These are phyloP conservation scores for Paguma larvata DNA, from an alignment of 2,797 vertebrate genomes.

Conservation along the genomic window DNA sequence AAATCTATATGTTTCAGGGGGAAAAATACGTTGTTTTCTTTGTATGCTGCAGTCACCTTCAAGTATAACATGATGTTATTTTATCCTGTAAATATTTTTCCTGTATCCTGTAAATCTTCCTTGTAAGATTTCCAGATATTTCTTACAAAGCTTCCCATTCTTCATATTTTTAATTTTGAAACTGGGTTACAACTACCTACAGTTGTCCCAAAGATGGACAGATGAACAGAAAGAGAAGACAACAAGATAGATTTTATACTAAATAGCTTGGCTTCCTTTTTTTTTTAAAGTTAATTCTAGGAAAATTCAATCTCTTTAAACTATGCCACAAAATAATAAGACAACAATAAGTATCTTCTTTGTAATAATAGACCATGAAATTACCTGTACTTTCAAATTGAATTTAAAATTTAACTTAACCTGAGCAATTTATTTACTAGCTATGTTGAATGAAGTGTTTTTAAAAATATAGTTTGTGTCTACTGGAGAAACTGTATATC, in stretches of 20 bases:
- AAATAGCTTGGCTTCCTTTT: conserved; percentile 15
- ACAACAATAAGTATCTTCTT: conserved; percentile 49
- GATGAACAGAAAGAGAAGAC: background rate
- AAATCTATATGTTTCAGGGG: background rate
- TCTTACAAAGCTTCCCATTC: background rate
- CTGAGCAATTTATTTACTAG: background rate
- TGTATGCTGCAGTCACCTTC: background rate
- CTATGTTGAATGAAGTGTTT: background rate
- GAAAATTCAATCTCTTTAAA: conserved; percentile 41
- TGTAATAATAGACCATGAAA: background rate
- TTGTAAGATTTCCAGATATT: conserved; percentile 30
- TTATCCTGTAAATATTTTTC: background rate
- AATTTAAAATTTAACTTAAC: conserved; percentile 31
- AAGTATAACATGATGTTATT: conserved; percentile 5
- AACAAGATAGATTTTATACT: conserved; percentile 35
- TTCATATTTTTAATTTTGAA: conserved; percentile 57
- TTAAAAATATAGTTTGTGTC: background rate
- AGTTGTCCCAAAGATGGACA: background rate
- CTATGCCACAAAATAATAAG: background rate
- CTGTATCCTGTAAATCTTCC: background rate
- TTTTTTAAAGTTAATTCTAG: background rate
- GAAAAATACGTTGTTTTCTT: background rate
- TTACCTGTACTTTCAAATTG: background rate
- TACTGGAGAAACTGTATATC: conserved; percentile 9
- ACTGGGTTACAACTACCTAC: background rate